Percentiles rank a stretch among this genome's conserved stretches.
These are phyloP conservation scores for Osmoderma eremita DNA, from an alignment of 2,888 invertebrate genomes.

Conservation along the genomic window DNA sequence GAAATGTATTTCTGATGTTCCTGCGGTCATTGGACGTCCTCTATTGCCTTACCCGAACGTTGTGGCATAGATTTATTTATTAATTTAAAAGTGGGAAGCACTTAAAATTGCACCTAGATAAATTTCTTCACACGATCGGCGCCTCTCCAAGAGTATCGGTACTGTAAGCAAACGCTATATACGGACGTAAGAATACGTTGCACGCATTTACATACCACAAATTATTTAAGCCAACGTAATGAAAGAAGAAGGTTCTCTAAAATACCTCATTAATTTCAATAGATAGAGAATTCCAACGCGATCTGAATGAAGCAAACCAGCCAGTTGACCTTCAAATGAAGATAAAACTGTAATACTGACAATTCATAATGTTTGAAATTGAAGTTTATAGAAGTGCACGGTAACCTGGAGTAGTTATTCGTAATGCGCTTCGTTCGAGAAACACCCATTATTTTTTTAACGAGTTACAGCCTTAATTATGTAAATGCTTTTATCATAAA, in stretches of 20 bases:
- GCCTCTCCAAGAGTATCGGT: conserved; percentile 19
- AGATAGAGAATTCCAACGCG: no score
- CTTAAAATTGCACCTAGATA: conserved; percentile 32
- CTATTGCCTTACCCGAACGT: conserved; percentile 12
- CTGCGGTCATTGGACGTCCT: conserved; percentile 22
- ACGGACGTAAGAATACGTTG: conserved; percentile 11
- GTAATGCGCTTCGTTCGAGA: no score
- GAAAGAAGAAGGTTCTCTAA: conserved; percentile 13
- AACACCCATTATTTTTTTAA: no score
- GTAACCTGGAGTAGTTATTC: no score
- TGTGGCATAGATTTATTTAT: conserved; percentile 34
- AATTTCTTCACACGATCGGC: conserved; percentile 28
- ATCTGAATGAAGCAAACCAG: no score
- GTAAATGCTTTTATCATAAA: no score
- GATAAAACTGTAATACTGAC: no score
- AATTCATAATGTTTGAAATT: no score
- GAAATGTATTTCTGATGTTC: conserved; percentile 37
- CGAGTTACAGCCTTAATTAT: no score
- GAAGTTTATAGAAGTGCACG: no score
- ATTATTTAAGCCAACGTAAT: conserved; percentile 10
- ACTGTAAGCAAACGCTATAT: conserved; percentile 16
- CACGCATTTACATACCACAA: conserved; percentile 22
- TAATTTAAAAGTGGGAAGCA: conserved; percentile 30
- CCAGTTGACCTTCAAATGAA: no score
- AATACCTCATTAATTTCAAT: not conserved